These are phyloP conservation scores for Corythornis vintsioides DNA, from an alignment of 2,113 vertebrate genomes.

Conservation along the genomic window DNA sequence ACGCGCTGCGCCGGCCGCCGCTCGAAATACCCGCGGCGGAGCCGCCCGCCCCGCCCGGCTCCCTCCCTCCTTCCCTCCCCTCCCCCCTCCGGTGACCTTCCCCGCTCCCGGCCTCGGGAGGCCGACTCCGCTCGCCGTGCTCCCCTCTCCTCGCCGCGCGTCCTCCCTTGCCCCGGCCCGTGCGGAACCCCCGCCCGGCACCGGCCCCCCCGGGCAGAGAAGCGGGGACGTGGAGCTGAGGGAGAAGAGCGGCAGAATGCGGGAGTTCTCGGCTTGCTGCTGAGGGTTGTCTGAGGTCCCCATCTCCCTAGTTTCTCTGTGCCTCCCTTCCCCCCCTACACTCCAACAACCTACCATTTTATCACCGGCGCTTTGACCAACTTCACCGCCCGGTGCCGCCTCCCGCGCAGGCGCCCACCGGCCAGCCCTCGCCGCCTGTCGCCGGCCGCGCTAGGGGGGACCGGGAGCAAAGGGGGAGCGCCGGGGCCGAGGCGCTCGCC, in stretches of 20 bases:
- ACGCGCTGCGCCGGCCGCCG: slow-evolving; percentile 67
- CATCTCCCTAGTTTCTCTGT: too few relatives aligned
- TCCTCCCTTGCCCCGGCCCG: too few relatives aligned
- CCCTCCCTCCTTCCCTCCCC: neutral
- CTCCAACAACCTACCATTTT: slow-evolving; percentile 59
- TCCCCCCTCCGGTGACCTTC: slow-evolving; percentile 1
- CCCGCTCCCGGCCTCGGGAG: neutral
- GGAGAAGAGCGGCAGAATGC: too few relatives aligned
- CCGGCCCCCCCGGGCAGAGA: too few relatives aligned
- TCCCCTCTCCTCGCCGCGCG: neutral
- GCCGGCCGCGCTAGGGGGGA: neutral
- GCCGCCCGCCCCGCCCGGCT: neutral
- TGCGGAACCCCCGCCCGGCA: neutral
- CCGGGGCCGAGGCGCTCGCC: neutral
- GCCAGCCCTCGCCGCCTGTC: neutral
- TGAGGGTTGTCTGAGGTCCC: neutral
- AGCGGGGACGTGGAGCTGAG: neutral
- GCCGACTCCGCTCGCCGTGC: neutral
- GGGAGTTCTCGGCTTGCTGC: neutral
- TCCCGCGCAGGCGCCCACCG: slow-evolving; percentile 39
- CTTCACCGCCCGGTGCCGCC: slow-evolving; percentile 44
- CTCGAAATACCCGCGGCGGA: slow-evolving; percentile 80
- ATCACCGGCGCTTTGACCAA: slow-evolving; percentile 52
- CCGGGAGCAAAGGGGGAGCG: neutral
- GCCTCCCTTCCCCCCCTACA: neutral